Base-by-base conservation (phyloP, 2,113 vertebrate genomes). In the Nipponia nippon region DNA sequence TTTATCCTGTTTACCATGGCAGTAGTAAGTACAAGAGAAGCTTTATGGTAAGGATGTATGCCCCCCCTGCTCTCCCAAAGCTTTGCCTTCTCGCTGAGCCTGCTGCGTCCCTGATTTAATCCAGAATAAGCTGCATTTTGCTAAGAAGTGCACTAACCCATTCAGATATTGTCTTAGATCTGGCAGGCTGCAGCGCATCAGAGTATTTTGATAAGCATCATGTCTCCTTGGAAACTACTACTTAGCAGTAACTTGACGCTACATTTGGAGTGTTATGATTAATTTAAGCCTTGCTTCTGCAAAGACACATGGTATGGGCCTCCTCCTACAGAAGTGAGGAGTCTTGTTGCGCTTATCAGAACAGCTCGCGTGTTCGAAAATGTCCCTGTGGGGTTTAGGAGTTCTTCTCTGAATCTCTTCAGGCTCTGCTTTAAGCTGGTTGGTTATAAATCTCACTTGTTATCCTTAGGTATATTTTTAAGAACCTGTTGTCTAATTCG, bases 221-320 rank as follows among this genome's bases (percentile, higher is more conserved):
- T 56, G 49, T 97, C 94, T 95, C 96, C 95, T 89, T 97, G 94
- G 96, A 97, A 97, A 97, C 95, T 95, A 97, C 96, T 97, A 95
- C 95, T 96, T 95, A 96, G 93, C 91, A 61, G 91, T 89, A 96
- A 96, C 95, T 95, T 92, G 86, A 89, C 0, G 83, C 91, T 91
- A 82, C 84, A 72, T 95, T 95, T 96, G 89, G 89, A 96, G 94
- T 93, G 90, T 82, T 96, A 92, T 93, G 95, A 95, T 97, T 97
- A 95, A 96, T 95, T 95, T 97, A 96, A 94, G 94, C 95, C 38
- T 87, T 77, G 62, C 91, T 96, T 92, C 91, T 95, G 94, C 95
- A 93, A 85, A 94, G 96, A 91, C 87, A 83, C 90, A 87, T 83
- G 78, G 91, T 83, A 93, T 77, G 71, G 95, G 71, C 91, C 67